Base-by-base conservation (phyloP, 1,140 invertebrate species). In the Ephestia elutella region DNA sequence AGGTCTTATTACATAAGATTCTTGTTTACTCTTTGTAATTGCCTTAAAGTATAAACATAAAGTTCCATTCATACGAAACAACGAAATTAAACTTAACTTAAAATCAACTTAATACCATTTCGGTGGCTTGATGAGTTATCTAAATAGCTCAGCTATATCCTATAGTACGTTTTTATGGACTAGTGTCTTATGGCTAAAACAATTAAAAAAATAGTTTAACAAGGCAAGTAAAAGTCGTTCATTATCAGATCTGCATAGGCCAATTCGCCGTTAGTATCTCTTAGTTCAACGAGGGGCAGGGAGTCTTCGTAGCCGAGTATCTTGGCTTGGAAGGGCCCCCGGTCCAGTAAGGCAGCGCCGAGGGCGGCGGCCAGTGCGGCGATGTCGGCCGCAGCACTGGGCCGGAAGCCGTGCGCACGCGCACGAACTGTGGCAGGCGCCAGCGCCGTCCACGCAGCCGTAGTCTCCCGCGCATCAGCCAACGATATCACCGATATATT, bases 401-500 rank as follows among this genome's bases (percentile, higher is more conserved):
- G 21, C 2, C 64, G 54, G 5, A 80, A 57, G 11, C 71, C 75
- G 59, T 74, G 50, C 60, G 63, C 57, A 63, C 73, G 1, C 66
- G 80, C 5, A 74, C 53, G 5, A 87, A 15, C n/a, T 7, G 77
- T 75, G 3, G 62, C 60, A 0, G 83, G 75, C 0, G 84, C 81
- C 7, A 87, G 62, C 30, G 59, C 62, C 10, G 58, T 44, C 68
- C 77, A 87, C 48, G 81, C 72, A n/a, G 18, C 78, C 68, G 15
- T 25, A 60, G 10, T 81, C 65, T 87, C 86, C 62, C 71, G 78
- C 2, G 75, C 71, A 62, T 89, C 71, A 20, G 66, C 57, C 20
- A 80, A 25, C 3, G 75, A 59, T 50, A 87, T 62, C 8, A 85
- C 49, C 58, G 78, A 76, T 48, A 76, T 65, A 57, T 87, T 86